These are phyloP conservation scores for Stenolophus ochropezus DNA, from an alignment of 2,888 invertebrate genomes.

Conservation along the genomic window DNA sequence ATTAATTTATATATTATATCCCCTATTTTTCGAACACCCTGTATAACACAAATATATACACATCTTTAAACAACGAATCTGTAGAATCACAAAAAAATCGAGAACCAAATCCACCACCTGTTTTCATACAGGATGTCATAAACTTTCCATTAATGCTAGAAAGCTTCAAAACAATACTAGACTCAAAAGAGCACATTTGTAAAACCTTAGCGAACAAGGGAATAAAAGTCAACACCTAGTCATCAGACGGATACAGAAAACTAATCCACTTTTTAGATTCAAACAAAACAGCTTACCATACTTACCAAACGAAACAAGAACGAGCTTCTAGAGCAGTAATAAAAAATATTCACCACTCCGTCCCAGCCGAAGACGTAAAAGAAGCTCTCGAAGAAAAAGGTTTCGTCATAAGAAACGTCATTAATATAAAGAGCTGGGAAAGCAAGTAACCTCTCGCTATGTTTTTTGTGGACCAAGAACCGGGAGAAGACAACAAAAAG, in stretches of 20 bases:
- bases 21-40: too few species aligned
- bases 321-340: slow-evolving; percentile 58
- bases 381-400: slow-evolving; percentile 34
- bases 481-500: slow-evolving; percentile 55
- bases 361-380: too few species aligned
- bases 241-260: slow-evolving; percentile 59
- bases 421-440: slow-evolving; percentile 57
- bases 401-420: slow-evolving; percentile 62
- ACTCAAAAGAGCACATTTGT: slow-evolving; percentile 57
- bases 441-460: slow-evolving; percentile 61
- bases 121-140: slow-evolving; percentile 60
- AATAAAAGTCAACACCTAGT: slow-evolving; percentile 58
- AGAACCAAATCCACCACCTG: slow-evolving; percentile 56
- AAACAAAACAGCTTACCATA: slow-evolving; percentile 58
- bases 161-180: slow-evolving; percentile 50
- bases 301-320: slow-evolving; percentile 61
- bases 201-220: slow-evolving; percentile 58
- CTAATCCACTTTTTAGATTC: slow-evolving; percentile 55
- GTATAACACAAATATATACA: slow-evolving; percentile 7
- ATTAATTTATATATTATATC: too few species aligned
- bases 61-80: neutral
- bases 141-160: slow-evolving; percentile 59
- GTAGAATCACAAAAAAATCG: neutral
- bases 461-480: slow-evolving; percentile 62
- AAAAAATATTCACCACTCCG: slow-evolving; percentile 56